Evolutionary conservation across 1,140 invertebrate species (phyloP), one percentile per base, ranked within the genome.

Genomic region (Lepidurus arcticus): DNA sequence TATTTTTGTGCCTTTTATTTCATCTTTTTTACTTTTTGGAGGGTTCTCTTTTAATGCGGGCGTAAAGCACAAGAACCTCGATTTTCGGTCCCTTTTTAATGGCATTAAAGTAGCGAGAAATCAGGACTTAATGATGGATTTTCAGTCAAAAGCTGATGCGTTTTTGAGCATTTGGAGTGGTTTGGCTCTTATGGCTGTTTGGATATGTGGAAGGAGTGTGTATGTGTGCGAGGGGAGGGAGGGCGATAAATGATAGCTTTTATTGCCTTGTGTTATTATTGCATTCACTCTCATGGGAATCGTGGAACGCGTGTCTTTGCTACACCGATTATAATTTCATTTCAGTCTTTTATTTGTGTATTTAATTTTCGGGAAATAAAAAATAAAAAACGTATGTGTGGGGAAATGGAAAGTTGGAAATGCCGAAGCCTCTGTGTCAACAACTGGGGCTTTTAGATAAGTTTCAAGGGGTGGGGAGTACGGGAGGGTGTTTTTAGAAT

Each of bases 251-350:
- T 65, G 53, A 65, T 65, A 65, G 53, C 53, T 65, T 65, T 65
- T 65, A 65, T 65, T 65, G 53, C 53, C 53, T 65, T 65, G 53
- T 65, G 53, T 65, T 65, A 65, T 65, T 65, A 65, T 65, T 65
- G 6, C 53, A n/a, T 65, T 65, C 53, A 21, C 21, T 65, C 53
- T 5, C 21, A 65, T 65, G 21, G 53, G 21, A 65, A 65, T 65
- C 53, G 53, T 16, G 16, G 53, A 65, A 65, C 53, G 53, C 53
- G 53, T 65, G 53, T 65, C 53, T 21, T 65, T 65, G 21, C 53
- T 13, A 65, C 53, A 21, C n/a, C n/a, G 21, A 21, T 65, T 65
- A 65, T 65, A 65, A 21, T 65, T 65, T 7, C 53, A 21, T 21
- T 65, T 65, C 16, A 65, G 53, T 16, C 13, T 65, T 65, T 13